Base-by-base conservation (phyloP, 2,113 vertebrate species). In the Anseranas semipalmata region DNA sequence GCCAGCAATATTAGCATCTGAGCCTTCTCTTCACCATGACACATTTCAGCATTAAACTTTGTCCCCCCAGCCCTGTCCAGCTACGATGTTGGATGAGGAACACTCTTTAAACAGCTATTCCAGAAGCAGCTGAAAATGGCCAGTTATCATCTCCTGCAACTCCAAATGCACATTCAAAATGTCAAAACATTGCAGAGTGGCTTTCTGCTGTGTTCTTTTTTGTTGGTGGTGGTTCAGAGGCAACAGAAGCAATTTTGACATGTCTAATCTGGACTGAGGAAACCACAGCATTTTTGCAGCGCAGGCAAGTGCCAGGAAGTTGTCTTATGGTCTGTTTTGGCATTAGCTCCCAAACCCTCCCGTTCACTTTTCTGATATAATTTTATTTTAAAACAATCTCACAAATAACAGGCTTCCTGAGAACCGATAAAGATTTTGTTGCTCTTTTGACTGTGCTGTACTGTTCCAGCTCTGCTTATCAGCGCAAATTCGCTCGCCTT, bases 381-480 rank as follows among this genome's bases (percentile, higher is more conserved):
- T 77, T 85, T 79, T 83, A 28, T 52, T 91, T 97, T 91, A 75
- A 96, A 96, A 86, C 72, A 96, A 27, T 90, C 79, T 90, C 77
- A 60, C 80, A 76, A 96, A 95, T 67, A 95, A 59, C 92, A 93
- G 95, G 80, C 85, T 94, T 96, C 91, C 95, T 89, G 25, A 88
- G 89, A 93, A 74, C 74, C 11, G 85, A 95, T 97, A 96, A 95
- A 56, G 30, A 48, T 85, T 91, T 94, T 90, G 35, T 72, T 90
- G 16, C 28, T 80, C 55, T 96, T 96, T 87, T 70, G 78, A 74
- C 48, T 94, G 78, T 59, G 72, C 74, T 76, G 73, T 62, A 43
- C 70, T 92, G 45, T 77, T 87, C 52, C 82, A 67, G 63, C 73
- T 85, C 1, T 0, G 66, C 90, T 97, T 96, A 97, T 98, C 91